These are phyloP conservation scores for Nothoprocta perdicaria DNA, from an alignment of 2,113 vertebrate genomes.

Conservation along the genomic window DNA sequence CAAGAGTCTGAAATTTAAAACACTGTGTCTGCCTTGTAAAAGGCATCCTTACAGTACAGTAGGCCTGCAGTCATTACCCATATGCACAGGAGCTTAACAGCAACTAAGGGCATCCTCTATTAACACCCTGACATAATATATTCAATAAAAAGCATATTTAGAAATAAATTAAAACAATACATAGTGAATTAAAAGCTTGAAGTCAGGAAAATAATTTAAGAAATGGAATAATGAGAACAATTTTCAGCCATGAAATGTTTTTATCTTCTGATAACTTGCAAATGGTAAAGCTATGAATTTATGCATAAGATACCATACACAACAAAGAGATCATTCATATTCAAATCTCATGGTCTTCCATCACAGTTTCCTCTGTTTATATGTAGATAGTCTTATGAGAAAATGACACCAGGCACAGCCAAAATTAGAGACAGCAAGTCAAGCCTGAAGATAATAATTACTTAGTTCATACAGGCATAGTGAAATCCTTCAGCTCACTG, in stretches of 20 bases:
- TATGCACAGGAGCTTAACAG: constrained; percentile 12
- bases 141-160: constrained; percentile 69
- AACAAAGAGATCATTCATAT: constrained; percentile 61
- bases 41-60: background rate
- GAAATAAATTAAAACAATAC: constrained; percentile 76
- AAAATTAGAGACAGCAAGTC: constrained; percentile 56
- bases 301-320: constrained; percentile 51
- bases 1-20: background rate
- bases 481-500: background rate
- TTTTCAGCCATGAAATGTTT: constrained; percentile 72
- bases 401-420: constrained; percentile 59
- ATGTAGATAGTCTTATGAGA: constrained; percentile 62
- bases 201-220: constrained; percentile 63
- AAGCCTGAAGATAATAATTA: constrained; percentile 57
- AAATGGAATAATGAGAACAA: constrained; percentile 59
- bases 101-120: constrained; percentile 26
- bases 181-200: constrained; percentile 48
- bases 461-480: constrained; percentile 32
- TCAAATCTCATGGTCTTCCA: constrained; percentile 56
- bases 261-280: constrained; percentile 62
- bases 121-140: constrained; percentile 50
- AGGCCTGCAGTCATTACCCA: background rate
- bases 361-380: constrained; percentile 51
- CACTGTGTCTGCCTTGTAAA: background rate
- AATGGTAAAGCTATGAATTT: constrained; percentile 40